Conservation (phyloP, 2,888 invertebrate genomes). For the Caenorhabditis japonica region DNA sequence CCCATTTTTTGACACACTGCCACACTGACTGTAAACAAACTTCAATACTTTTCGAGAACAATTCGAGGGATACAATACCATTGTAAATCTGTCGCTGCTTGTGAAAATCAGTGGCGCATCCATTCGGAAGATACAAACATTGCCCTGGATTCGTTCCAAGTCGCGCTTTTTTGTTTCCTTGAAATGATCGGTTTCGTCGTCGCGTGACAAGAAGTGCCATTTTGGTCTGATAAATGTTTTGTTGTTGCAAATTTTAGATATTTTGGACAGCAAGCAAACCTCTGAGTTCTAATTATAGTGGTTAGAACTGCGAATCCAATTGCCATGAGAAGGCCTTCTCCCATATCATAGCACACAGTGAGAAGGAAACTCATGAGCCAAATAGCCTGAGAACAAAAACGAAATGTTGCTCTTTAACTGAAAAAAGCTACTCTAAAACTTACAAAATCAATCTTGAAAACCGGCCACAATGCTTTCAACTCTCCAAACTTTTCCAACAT, state of each 20-base stretch:
- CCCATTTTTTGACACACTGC: slow-evolving; percentile 66
- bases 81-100: slow-evolving; percentile 72
- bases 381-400: slow-evolving; percentile 69
- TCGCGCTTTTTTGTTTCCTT: slow-evolving; percentile 64
- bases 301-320: slow-evolving; percentile 73
- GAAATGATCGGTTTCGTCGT: slow-evolving; percentile 62
- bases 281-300: slow-evolving; percentile 72
- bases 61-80: slow-evolving; percentile 43
- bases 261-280: slow-evolving; percentile 52
- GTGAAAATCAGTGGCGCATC: slow-evolving; percentile 76
- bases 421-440: slow-evolving; percentile 11
- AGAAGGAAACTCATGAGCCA: slow-evolving; percentile 71
- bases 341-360: slow-evolving; percentile 75
- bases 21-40: slow-evolving; percentile 58
- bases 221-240: slow-evolving; percentile 64
- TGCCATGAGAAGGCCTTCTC: slow-evolving; percentile 71
- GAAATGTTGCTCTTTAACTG: neutral
- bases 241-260: too few relatives aligned
- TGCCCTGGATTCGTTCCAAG: slow-evolving; percentile 66
- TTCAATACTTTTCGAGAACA: neutral
- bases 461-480: slow-evolving; percentile 72
- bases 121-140: slow-evolving; percentile 74
- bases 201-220: slow-evolving; percentile 74
- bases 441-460: slow-evolving; percentile 75
- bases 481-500: slow-evolving; percentile 71